Percentiles rank a stretch among this genome's conserved stretches.
phyloP scores from a whole-genome alignment of 2,113 vertebrate species.

The Gnathonemus longibarbis region DNA sequence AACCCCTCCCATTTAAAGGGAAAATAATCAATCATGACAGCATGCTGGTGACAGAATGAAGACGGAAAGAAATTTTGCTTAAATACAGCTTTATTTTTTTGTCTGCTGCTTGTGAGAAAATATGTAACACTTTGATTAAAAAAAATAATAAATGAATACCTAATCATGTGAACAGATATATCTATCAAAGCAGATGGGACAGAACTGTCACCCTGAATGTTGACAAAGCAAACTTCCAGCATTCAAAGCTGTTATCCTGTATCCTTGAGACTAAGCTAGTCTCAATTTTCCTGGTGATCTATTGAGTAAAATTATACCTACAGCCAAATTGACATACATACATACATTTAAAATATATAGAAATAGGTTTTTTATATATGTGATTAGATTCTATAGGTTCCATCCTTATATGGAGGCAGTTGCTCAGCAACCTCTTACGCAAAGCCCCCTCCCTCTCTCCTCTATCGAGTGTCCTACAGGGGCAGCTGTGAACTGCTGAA shows the following conservation, averaged over 20 bases:
- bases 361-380: not conserved
- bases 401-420: not conserved
- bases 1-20: not conserved
- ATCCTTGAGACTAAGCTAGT: not conserved
- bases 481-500: not conserved
- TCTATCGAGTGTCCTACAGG: not conserved
- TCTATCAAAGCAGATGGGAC: not conserved
- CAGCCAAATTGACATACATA: not conserved
- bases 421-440: not conserved
- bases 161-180: not conserved
- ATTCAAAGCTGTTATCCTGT: not conserved
- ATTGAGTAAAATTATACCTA: not conserved
- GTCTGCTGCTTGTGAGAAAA: not conserved
- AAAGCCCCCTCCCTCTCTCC: not conserved
- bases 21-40: not conserved
- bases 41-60: not conserved
- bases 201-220: not conserved
- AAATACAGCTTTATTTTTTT: not conserved
- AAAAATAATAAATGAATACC: constrained; percentile 2
- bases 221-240: not conserved
- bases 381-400: not conserved
- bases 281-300: not conserved
- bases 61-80: not conserved
- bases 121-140: not conserved
- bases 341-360: not conserved